phyloP scores from a whole-genome alignment of 1,140 invertebrate species.

The Drosophila tani region DNA sequence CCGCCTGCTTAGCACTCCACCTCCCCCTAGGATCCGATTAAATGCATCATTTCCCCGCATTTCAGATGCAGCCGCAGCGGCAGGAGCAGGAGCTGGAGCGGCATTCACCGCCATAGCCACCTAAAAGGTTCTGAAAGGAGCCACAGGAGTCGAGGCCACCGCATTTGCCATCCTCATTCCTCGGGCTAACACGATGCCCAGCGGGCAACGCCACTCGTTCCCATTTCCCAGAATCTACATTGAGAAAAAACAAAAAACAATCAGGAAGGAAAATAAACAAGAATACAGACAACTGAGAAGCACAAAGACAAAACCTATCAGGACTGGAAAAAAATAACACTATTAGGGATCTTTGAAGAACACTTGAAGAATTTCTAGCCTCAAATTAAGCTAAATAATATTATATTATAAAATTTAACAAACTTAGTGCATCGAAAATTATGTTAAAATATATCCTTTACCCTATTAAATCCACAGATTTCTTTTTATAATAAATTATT shows the following conservation, averaged over 20 bases:
- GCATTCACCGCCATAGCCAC: conserved; percentile 3
- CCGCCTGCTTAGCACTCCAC: conserved; percentile 19
- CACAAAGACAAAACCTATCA: neutral
- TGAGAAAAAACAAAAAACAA: conserved; percentile 15
- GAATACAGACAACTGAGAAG: neutral
- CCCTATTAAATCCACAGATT: too few species aligned
- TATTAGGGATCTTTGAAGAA: neutral
- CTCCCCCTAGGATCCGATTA: conserved; percentile 62
- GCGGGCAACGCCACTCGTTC: conserved; percentile 33
- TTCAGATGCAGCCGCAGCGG: conserved; percentile 56
- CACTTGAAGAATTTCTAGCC: neutral
- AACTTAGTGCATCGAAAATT: too few species aligned
- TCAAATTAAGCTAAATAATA: too few species aligned
- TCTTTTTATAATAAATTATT: too few species aligned
- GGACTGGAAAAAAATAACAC: conserved; percentile 1
- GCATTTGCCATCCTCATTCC: conserved; percentile 39
- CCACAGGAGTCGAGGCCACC: conserved; percentile 47
- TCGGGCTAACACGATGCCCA: conserved; percentile 51
- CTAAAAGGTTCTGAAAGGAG: conserved; percentile 42
- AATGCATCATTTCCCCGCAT: conserved; percentile 75
- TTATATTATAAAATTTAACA: too few species aligned
- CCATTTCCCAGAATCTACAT: conserved; percentile 21
- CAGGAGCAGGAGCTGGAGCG: conserved; percentile 5
- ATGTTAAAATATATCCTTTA: too few species aligned
- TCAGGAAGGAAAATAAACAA: neutral